phyloP scores from a whole-genome alignment of 2,888 invertebrate species.

The Drosophila birchii region DNA sequence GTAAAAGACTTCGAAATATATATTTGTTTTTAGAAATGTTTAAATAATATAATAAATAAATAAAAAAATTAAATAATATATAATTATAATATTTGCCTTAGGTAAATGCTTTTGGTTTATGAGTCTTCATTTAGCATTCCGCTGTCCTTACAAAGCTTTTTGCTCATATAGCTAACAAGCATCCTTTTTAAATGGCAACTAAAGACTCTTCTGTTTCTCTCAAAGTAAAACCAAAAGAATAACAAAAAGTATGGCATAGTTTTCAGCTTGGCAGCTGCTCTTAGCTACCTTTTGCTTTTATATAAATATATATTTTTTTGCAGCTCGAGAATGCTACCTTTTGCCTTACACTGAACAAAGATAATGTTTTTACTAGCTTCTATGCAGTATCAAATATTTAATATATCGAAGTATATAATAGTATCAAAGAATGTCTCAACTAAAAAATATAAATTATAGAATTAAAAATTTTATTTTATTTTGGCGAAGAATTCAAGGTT shows the following conservation, averaged over 20 bases:
- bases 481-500: too few species aligned
- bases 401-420: too few species aligned
- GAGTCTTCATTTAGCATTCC: neutral
- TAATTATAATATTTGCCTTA: neutral
- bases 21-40: too few species aligned
- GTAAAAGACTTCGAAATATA: neutral
- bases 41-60: too few species aligned
- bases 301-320: slow-evolving; percentile 1
- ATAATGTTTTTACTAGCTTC: neutral
- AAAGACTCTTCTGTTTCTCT: neutral
- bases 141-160: neutral
- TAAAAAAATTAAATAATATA: too few species aligned
- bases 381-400: too few species aligned
- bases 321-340: slow-evolving; percentile 1
- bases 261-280: slow-evolving; percentile 45
- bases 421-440: too few species aligned
- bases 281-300: slow-evolving; percentile 53
- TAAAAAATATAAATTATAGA: too few species aligned
- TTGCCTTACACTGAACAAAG: neutral
- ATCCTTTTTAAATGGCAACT: slow-evolving; percentile 7
- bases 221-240: slow-evolving; percentile 5
- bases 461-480: too few species aligned
- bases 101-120: neutral
- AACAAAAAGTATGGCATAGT: slow-evolving; percentile 53
- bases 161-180: slow-evolving; percentile 3